A percentile compares a stretch with the other conserved stretches of the same genome.
phyloP scores from a whole-genome alignment of 1,140 invertebrate species.

The Vollenhovia emeryi region DNA sequence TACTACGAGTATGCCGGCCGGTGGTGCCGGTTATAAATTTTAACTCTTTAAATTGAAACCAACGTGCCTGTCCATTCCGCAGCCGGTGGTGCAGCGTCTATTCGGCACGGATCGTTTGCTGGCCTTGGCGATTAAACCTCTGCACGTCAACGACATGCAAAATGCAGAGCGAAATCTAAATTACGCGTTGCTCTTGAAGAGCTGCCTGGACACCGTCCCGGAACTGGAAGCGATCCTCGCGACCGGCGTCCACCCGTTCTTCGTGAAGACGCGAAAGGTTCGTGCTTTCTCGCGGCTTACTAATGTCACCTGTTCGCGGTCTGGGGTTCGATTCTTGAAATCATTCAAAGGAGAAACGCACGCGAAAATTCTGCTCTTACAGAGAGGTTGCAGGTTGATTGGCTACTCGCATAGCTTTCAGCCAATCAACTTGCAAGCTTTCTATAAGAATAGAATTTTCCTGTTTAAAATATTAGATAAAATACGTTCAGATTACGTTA shows the following conservation, averaged over 20 bases:
- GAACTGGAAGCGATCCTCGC: conserved; percentile 88
- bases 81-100: conserved; percentile 86
- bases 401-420: no score
- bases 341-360: no score
- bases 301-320: not conserved
- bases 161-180: conserved; percentile 92
- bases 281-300: not conserved
- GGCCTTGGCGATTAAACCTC: conserved; percentile 86
- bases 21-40: no score
- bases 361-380: no score
- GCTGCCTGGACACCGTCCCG: conserved; percentile 90
- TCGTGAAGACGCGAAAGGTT: conserved; percentile 88
- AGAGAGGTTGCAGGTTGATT: no score
- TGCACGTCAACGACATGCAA: conserved; percentile 87
- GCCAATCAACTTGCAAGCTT: no score
- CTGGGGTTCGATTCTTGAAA: no score
- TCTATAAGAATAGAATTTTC: no score
- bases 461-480: no score
- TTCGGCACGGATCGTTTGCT: conserved; percentile 88
- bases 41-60: not conserved
- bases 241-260: conserved; percentile 86
- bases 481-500: no score
- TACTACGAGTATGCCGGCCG: not conserved
- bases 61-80: conserved; percentile 53
- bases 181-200: conserved; percentile 92